Evolutionary conservation across 2,113 vertebrate species (phyloP).

Genomic region (Baryphthengus martii): DNA sequence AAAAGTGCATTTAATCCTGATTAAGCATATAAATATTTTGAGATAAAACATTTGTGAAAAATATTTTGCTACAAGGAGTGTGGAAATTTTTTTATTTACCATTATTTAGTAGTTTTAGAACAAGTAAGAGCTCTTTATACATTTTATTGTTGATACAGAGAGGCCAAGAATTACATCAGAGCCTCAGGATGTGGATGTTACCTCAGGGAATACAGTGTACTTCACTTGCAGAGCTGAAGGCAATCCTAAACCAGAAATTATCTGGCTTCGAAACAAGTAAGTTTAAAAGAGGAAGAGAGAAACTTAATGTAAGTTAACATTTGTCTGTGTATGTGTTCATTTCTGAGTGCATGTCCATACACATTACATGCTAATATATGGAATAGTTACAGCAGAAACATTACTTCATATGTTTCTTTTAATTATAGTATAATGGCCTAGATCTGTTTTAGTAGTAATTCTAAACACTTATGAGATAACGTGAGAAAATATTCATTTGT

Average conservation of each 20-base stretch:
- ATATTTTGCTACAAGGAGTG: background rate
- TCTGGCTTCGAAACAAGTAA: conserved; percentile 99
- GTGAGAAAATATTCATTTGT: background rate
- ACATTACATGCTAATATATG: background rate
- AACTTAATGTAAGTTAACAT: background rate
- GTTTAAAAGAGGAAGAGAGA: conserved; percentile 48
- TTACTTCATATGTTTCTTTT: too few relatives aligned
- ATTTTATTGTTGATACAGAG: conserved; percentile 75
- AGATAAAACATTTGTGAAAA: background rate
- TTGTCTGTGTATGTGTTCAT: background rate
- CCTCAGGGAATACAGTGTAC: conserved; percentile 96
- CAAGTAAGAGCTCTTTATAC: background rate
- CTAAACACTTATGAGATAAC: background rate
- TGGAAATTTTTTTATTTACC: background rate
- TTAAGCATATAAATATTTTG: background rate
- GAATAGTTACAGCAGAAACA: background rate
- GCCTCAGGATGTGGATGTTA: conserved; percentile 94
- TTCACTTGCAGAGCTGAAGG: conserved; percentile 97
- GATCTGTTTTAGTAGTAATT: background rate
- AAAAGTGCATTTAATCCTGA: background rate
- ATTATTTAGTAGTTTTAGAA: background rate
- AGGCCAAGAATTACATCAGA: conserved; percentile 96
- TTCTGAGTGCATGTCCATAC: background rate
- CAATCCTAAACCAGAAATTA: conserved; percentile 98
- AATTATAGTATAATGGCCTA: too few relatives aligned